phyloP scores from a whole-genome alignment of 1,140 invertebrate species.

The Aplysia californica region DNA sequence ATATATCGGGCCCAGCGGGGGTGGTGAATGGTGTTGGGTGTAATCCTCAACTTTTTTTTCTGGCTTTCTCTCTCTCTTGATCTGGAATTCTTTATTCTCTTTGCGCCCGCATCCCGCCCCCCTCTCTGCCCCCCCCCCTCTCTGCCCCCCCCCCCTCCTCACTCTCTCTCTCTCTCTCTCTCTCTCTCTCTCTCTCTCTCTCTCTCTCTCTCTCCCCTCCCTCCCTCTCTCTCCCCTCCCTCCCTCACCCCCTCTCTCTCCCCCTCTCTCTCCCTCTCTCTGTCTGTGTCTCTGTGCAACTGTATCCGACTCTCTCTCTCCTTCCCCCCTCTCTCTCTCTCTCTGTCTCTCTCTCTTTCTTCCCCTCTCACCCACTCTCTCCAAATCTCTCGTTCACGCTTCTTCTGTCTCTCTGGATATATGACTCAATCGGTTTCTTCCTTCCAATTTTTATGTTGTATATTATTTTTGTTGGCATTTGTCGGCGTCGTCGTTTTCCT shows the following conservation, averaged over 20 bases:
- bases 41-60: background rate
- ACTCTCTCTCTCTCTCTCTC: slow-evolving; percentile 13
- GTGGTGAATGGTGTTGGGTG: too few relatives aligned
- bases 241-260: background rate
- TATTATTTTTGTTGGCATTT: background rate
- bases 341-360: slow-evolving; percentile 7
- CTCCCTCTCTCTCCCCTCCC: background rate
- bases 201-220: background rate
- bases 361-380: slow-evolving; percentile 15
- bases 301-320: background rate
- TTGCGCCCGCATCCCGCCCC: too few relatives aligned
- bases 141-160: background rate
- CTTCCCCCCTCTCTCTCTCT: slow-evolving; percentile 1
- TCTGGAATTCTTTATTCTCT: too few relatives aligned
- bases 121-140: slow-evolving; percentile 7
- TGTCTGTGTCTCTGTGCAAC: slow-evolving; percentile 1
- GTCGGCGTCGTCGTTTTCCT: background rate
- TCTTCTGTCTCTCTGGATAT: too few relatives aligned
- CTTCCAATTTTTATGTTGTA: background rate
- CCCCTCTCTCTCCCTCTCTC: background rate
- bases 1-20: too few relatives aligned
- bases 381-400: slow-evolving; percentile 4
- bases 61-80: background rate
- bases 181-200: slow-evolving; percentile 11
- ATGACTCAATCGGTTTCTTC: too few relatives aligned